Conservation (phyloP, 2,797 vertebrate species). For the Macrochelys suwanniensis region DNA sequence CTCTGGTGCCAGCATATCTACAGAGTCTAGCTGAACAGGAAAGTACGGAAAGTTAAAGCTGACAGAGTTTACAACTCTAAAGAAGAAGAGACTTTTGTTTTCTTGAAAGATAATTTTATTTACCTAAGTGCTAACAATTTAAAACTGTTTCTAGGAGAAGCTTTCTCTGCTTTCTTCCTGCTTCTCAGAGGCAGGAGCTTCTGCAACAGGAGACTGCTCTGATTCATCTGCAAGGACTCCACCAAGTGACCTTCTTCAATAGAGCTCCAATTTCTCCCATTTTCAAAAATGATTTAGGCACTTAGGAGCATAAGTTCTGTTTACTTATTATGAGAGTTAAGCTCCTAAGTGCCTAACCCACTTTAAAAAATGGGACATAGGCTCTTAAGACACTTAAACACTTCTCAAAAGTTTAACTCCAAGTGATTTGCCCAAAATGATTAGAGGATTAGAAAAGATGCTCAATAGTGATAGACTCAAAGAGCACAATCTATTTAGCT, state of each 20-base stretch:
- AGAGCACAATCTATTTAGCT: no score
- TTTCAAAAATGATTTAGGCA: not conserved
- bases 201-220: not conserved
- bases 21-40: not conserved
- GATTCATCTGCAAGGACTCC: not conserved
- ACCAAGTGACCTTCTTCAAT: not conserved
- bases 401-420: no score
- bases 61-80: not conserved
- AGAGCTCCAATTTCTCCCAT: not conserved
- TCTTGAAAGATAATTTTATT: not conserved
- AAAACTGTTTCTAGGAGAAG: not conserved
- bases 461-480: no score
- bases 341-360: not conserved
- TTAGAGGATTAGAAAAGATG: no score
- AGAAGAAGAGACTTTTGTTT: not conserved
- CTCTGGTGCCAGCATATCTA: not conserved
- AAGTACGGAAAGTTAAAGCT: not conserved
- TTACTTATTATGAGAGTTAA: not conserved
- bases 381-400: not conserved
- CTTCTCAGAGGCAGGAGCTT: not conserved
- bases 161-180: not conserved
- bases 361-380: not conserved
- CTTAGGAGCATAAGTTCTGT: not conserved
- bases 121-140: not conserved
- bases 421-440: no score